A percentile compares a stretch with the other conserved stretches of the same genome.
These are phyloP conservation scores for Nothobranchius kuhntae DNA, from an alignment of 2,113 vertebrate species.

Conservation along the genomic window DNA sequence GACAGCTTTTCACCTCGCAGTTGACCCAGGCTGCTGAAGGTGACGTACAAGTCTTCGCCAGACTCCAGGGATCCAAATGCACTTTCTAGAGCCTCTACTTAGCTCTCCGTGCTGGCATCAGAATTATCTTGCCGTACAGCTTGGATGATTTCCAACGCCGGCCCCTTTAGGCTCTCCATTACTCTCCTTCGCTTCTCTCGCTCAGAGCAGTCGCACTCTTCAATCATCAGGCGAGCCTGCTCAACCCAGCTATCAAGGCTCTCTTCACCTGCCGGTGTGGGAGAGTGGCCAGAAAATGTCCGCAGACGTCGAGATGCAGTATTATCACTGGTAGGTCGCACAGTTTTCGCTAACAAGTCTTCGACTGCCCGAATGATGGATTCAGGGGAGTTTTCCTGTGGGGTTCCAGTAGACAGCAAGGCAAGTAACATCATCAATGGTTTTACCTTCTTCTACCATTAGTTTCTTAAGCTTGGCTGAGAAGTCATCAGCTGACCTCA, in stretches of 20 bases:
- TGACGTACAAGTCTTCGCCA: not conserved
- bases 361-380: too few relatives aligned
- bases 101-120: not conserved
- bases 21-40: too few relatives aligned
- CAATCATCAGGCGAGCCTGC: too few relatives aligned
- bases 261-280: too few relatives aligned
- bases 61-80: not conserved
- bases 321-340: too few relatives aligned
- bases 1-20: too few relatives aligned
- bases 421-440: not conserved
- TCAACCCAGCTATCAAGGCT: too few relatives aligned
- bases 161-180: not conserved
- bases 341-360: too few relatives aligned
- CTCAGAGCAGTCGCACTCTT: too few relatives aligned
- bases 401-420: not conserved
- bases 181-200: not conserved
- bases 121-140: not conserved
- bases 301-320: too few relatives aligned
- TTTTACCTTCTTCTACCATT: not conserved
- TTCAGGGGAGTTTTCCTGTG: not conserved
- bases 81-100: too few relatives aligned
- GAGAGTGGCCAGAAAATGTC: too few relatives aligned
- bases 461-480: slow-evolving; percentile 1
- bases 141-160: not conserved
- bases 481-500: not conserved